Evolutionary conservation across 2,797 vertebrate species (phyloP).

Genomic region (Lutjanus campechanus): DNA sequence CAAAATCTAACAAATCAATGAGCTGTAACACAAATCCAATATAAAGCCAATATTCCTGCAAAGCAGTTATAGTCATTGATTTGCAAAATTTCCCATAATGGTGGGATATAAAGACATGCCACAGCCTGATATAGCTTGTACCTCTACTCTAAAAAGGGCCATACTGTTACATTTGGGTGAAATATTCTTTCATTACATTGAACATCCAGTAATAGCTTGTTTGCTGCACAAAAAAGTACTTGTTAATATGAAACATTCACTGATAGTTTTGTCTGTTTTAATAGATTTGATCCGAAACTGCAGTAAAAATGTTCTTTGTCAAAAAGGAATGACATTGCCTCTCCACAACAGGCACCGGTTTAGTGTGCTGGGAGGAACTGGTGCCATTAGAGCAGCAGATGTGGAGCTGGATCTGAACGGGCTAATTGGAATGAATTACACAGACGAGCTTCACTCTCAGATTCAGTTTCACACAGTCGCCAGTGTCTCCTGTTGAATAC

Average conservation of each 20-base stretch:
- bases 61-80: constrained; percentile 6
- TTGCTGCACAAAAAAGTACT: background rate
- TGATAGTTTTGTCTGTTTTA: background rate
- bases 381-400: constrained; percentile 2
- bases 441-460: constrained; percentile 4
- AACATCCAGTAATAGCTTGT: background rate
- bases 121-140: no score
- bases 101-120: background rate
- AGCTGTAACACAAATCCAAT: background rate
- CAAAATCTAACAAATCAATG: background rate
- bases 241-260: background rate
- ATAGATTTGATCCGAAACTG: background rate
- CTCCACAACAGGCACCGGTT: constrained; percentile 14
- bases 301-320: constrained; percentile 21
- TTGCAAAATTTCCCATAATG: constrained; percentile 17
- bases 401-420: constrained; percentile 7
- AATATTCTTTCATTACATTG: background rate
- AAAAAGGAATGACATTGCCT: constrained; percentile 15
- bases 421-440: background rate
- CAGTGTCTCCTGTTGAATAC: constrained; percentile 36
- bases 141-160: no score
- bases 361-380: constrained; percentile 11
- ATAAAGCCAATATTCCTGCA: background rate
- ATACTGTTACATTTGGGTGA: no score
- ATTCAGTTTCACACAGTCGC: constrained; percentile 30